A percentile compares a stretch with the other conserved stretches of the same genome.
phyloP scores from a whole-genome alignment of 2,113 vertebrate genomes.

The Pseudorectes ferrugineus region DNA sequence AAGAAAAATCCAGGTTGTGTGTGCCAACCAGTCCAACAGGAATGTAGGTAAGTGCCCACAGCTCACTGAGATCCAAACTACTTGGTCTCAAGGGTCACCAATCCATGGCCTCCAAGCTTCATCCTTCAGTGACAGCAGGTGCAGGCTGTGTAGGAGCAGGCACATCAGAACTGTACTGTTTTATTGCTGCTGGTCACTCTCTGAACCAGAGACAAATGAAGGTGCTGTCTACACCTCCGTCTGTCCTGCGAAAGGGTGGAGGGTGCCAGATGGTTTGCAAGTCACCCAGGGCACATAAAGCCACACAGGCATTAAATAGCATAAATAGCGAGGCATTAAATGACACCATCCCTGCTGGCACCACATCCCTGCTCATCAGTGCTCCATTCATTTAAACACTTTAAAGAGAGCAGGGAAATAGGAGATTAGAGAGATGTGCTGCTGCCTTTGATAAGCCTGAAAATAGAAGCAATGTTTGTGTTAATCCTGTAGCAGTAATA shows the following conservation, averaged over 20 bases:
- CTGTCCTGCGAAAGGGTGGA: conserved; percentile 5
- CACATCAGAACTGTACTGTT: not conserved
- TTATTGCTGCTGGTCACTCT: not conserved
- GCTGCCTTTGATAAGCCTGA: conserved; percentile 53
- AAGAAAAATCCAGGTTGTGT: not conserved
- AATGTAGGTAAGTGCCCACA: not conserved
- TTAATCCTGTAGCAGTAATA: conserved; percentile 37
- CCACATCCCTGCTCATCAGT: conserved; percentile 42
- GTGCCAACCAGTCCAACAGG: not conserved
- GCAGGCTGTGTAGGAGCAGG: not conserved
- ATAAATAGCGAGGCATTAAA: conserved; percentile 35
- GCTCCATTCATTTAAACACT: conserved; percentile 37
- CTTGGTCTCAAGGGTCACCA: not conserved
- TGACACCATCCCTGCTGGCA: conserved; percentile 52
- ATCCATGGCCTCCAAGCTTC: not conserved
- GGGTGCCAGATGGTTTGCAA: conserved; percentile 41
- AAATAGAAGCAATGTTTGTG: conserved; percentile 34
- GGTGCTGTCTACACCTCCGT: conserved; percentile 9
- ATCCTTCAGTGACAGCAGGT: not conserved
- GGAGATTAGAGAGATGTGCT: conserved; percentile 54
- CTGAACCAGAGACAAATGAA: not conserved
- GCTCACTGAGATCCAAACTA: not conserved
- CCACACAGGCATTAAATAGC: conserved; percentile 42
- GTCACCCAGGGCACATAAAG: conserved; percentile 50
- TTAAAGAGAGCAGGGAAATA: conserved; percentile 43